Percentiles rank a stretch among this genome's conserved stretches.
Conservation (phyloP, 1,140 invertebrate genomes). For the Drosophila mauritiana region DNA sequence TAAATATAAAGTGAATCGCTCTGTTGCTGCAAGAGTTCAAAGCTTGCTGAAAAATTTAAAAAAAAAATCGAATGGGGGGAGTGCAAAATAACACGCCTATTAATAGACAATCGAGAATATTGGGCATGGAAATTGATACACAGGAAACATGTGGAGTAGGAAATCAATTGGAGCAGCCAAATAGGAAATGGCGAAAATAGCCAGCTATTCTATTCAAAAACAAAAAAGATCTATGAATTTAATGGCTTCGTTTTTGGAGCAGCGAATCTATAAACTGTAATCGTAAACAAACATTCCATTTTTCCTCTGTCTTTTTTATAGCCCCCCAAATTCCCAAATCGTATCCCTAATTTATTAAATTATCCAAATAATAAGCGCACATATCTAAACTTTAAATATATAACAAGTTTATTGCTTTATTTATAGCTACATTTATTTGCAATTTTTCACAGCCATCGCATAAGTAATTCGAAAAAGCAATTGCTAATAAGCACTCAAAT, state of each 20-base stretch:
- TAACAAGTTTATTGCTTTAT: not conserved
- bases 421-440: not conserved
- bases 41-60: conserved; percentile 33
- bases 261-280: not conserved
- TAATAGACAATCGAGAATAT: conserved; percentile 21
- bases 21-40: conserved; percentile 77
- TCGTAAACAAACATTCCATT: no score
- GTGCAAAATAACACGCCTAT: conserved; percentile 18
- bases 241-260: conserved; percentile 11
- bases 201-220: conserved; percentile 1
- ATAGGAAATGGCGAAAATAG: conserved; percentile 9
- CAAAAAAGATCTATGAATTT: conserved; percentile 16
- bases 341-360: not conserved
- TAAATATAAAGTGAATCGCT: conserved; percentile 70
- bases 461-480: not conserved
- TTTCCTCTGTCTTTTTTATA: no score
- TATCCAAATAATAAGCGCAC: not conserved
- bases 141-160: conserved; percentile 36
- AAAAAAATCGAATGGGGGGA: not conserved
- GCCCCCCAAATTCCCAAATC: no score
- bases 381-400: not conserved
- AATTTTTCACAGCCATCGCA: not conserved
- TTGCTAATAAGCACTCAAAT: conserved; percentile 3
- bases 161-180: conserved; percentile 35
- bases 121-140: conserved; percentile 21